These are phyloP conservation scores for Scolopax rusticola DNA, from an alignment of 2,797 vertebrate genomes.

Conservation along the genomic window DNA sequence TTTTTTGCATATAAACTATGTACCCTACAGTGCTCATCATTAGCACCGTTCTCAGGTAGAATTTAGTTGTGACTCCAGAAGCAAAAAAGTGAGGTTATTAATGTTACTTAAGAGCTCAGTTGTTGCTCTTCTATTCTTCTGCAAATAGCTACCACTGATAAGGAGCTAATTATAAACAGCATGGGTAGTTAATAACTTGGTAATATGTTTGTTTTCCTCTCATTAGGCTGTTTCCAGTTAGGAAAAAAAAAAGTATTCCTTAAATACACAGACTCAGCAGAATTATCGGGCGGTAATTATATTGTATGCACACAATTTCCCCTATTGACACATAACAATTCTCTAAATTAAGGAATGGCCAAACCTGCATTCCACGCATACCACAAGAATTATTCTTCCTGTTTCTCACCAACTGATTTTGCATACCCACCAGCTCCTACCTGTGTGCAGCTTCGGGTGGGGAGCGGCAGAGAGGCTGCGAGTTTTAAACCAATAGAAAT, in stretches of 20 bases:
- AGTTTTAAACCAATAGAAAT: neutral
- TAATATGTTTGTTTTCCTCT: slow-evolving; percentile 78
- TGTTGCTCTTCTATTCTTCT: slow-evolving; percentile 68
- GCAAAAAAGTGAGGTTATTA: slow-evolving; percentile 64
- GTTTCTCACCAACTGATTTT: slow-evolving; percentile 57
- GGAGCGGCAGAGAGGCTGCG: neutral
- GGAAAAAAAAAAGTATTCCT: slow-evolving; percentile 49
- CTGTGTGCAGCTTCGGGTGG: neutral
- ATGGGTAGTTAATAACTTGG: slow-evolving; percentile 76
- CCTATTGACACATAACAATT: slow-evolving; percentile 65
- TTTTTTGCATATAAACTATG: neutral
- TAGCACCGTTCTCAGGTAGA: slow-evolving; percentile 36
- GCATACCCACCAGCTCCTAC: slow-evolving; percentile 42
- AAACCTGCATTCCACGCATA: slow-evolving; percentile 69
- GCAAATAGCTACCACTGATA: slow-evolving; percentile 76
- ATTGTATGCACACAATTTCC: slow-evolving; percentile 53
- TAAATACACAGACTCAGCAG: slow-evolving; percentile 72
- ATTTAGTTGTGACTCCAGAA: slow-evolving; percentile 50
- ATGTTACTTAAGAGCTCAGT: slow-evolving; percentile 64
- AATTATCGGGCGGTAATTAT: slow-evolving; percentile 64
- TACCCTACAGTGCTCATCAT: slow-evolving; percentile 13
- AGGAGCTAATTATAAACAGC: slow-evolving; percentile 77
- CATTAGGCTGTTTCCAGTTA: slow-evolving; percentile 70
- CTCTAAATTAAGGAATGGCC: slow-evolving; percentile 65
- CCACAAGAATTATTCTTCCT: slow-evolving; percentile 40